phyloP scores from a whole-genome alignment of 1,140 invertebrate species.

The Ceratina japonica region DNA sequence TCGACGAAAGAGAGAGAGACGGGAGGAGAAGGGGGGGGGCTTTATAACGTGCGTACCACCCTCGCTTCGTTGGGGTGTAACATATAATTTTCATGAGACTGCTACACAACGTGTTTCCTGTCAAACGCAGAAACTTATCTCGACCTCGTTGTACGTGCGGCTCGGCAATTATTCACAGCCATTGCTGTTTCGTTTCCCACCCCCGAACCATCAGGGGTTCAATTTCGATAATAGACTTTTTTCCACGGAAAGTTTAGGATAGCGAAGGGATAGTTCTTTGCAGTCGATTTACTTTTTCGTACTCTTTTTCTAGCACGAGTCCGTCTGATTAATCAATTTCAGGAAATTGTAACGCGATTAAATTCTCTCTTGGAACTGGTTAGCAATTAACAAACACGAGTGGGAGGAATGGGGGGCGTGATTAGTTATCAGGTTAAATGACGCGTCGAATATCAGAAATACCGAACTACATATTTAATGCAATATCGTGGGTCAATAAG shows the following conservation, averaged over 20 bases:
- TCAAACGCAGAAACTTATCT: conserved; percentile 41
- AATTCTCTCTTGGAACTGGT: not conserved
- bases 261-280: no score
- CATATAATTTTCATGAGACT: conserved; percentile 39
- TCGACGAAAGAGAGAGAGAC: conserved; percentile 29
- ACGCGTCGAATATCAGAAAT: conserved; percentile 10
- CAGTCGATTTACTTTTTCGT: no score
- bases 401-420: conserved; percentile 46
- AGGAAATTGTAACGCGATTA: not conserved
- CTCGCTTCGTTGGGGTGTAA: conserved; percentile 19
- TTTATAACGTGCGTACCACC: conserved; percentile 30
- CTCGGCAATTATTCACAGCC: conserved; percentile 23
- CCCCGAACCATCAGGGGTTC: no score
- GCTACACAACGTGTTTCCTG: conserved; percentile 32
- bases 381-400: not conserved
- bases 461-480: not conserved
- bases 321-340: no score
- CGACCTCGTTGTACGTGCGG: not conserved
- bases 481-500: not conserved
- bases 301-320: no score
- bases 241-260: no score
- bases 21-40: conserved; percentile 2
- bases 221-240: not conserved
- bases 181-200: conserved; percentile 1
- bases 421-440: conserved; percentile 13